A percentile compares a stretch with the other conserved stretches of the same genome.
Conservation (phyloP, 2,797 vertebrate species). For the Lithobates sylvaticus region DNA sequence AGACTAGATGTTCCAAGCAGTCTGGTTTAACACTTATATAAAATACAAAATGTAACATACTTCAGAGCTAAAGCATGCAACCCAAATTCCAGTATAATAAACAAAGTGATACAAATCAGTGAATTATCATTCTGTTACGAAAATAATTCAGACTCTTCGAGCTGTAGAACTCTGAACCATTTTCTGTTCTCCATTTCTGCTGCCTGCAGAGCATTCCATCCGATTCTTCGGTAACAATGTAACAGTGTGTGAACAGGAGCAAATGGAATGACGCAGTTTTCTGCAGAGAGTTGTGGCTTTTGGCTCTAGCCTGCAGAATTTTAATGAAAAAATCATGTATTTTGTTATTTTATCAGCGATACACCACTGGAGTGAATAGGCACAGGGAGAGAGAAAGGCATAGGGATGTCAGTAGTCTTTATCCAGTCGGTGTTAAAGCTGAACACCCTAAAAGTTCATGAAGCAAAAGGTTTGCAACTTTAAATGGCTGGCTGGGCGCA, state of each 20-base stretch:
- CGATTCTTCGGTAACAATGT: neutral
- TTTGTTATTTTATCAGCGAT: constrained; percentile 1
- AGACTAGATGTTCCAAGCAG: neutral
- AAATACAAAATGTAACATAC: neutral
- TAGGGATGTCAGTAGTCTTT: neutral
- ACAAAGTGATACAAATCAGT: neutral
- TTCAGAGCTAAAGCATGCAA: neutral
- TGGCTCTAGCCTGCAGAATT: constrained; percentile 5
- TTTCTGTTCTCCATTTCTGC: too few relatives aligned
- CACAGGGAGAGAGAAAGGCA: neutral
- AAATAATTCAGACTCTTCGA: neutral
- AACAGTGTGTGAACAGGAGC: constrained; percentile 7
- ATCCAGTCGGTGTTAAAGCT: neutral
- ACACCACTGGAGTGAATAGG: neutral
- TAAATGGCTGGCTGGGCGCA: too few relatives aligned
- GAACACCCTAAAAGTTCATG: neutral
- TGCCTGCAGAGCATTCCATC: constrained; percentile 2
- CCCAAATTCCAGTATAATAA: neutral
- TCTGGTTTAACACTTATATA: neutral
- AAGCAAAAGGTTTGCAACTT: too few relatives aligned
- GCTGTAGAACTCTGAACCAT: too few relatives aligned
- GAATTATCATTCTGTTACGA: too few relatives aligned
- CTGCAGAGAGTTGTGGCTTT: constrained; percentile 18
- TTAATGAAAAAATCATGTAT: constrained; percentile 13
- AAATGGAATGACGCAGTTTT: neutral